Evolutionary conservation across 2,797 vertebrate species (phyloP), one percentile per base, ranked within the genome.

Genomic region (Xyrichtys novacula): DNA sequence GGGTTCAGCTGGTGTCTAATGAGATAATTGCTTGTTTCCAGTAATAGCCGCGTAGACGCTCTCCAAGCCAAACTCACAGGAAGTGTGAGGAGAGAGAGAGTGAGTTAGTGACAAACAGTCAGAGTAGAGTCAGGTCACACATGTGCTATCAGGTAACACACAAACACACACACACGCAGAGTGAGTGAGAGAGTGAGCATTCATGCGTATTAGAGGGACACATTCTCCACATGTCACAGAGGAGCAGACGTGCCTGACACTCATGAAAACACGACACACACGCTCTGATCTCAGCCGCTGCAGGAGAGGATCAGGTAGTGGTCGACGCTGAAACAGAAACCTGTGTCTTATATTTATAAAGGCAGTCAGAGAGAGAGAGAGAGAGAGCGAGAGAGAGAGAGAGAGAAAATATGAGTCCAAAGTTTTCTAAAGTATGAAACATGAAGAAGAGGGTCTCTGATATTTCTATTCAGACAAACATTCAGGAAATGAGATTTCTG

Each of bases 351-450:
- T 80, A 87, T 85, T 82, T 79, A 83, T 81, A 44, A 85, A 74
- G 77, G 31, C 22, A 12, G 48, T 63, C 81, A 84, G 67, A 80
- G 64, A 75, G 83, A 81, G 81, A 88, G 81, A 85, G 79, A 84
- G 81, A 81, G 65, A 71, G 66, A 77, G 77, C 61, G 28, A 22
- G 59, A 56, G 56, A 60, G 29, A 32, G 29, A 67, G 60, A 49
- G 43, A 57, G 62, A 61, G 7, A 31, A 67, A 76, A 74, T 74
- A 65, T 15, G 31, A 77, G 68, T 80, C 79, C 56, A 76, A 52
- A 78, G 72, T 59, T 66, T 65, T 60, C n/a, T 80, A 52, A 80
- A 87, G 84, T 78, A 80, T 87, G 56, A 50, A 81, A 25, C 43
- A 54, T 57, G 70, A 69, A 54, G 57, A 64, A 65, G 57, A 20